Percentiles rank a stretch among this genome's conserved stretches.
phyloP scores from a whole-genome alignment of 2,113 vertebrate species.

The Pteropus alecto region DNA sequence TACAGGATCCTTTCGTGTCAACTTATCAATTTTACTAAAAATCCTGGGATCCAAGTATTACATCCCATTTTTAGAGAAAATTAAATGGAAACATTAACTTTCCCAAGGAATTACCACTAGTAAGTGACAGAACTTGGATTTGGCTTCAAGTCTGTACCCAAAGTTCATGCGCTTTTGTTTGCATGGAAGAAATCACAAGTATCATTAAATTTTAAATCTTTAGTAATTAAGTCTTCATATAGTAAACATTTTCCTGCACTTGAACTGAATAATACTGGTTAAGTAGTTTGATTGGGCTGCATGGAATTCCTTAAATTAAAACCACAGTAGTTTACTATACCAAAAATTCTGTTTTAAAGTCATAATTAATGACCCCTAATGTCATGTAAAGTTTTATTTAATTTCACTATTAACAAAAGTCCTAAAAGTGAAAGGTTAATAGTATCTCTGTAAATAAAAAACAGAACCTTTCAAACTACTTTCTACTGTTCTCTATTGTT shows the following conservation, averaged over 20 bases:
- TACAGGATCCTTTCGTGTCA: neutral
- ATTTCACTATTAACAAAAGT: conserved; percentile 18
- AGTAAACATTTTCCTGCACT: neutral
- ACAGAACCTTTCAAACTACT: neutral
- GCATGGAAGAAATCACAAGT: neutral
- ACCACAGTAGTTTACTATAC: neutral
- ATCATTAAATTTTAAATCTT: neutral
- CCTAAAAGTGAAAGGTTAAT: neutral
- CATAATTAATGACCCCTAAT: neutral
- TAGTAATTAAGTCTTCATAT: neutral
- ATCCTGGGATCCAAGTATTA: neutral
- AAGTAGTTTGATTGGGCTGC: neutral
- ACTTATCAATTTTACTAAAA: neutral
- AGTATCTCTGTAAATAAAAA: neutral
- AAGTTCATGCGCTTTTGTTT: neutral
- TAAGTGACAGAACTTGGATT: neutral
- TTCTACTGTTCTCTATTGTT: neutral
- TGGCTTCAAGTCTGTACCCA: neutral
- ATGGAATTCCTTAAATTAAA: neutral
- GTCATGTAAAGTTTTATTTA: neutral
- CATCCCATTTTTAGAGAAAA: neutral
- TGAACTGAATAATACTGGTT: neutral
- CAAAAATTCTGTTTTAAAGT: neutral
- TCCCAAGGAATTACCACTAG: neutral
- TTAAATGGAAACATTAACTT: neutral